Evolutionary conservation across 35 echinoderm and acorn worm species (phyloP).

Genomic region (Patiria miniata): DNA sequence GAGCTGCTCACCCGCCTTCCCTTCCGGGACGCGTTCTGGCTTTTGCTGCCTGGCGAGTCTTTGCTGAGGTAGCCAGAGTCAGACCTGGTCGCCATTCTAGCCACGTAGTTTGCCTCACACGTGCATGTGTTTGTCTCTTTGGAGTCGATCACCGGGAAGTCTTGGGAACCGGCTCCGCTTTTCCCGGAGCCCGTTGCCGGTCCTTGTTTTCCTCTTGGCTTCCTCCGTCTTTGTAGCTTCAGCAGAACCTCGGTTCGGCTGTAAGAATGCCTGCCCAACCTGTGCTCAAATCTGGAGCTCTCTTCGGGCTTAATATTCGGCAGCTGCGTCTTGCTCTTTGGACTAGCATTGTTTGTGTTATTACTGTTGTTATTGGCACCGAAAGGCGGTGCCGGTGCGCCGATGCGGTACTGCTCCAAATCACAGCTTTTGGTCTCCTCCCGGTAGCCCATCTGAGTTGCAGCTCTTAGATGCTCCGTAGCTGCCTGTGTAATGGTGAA

Average conservation of each 20-base stretch:
- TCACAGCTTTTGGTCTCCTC: conserved; percentile 10
- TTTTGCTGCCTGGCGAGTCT: background rate
- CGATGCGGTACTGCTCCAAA: background rate
- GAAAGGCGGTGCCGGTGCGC: background rate
- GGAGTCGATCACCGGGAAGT: background rate
- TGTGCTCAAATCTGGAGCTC: conserved; percentile 8
- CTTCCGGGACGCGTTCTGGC: background rate
- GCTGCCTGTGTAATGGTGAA: background rate
- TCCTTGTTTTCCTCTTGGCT: background rate
- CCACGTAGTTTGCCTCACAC: background rate
- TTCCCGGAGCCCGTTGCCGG: background rate
- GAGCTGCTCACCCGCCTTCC: background rate
- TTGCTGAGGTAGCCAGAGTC: background rate
- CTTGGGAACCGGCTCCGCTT: background rate
- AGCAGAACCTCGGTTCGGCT: background rate
- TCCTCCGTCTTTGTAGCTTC: background rate
- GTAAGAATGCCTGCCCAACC: background rate
- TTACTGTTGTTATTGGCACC: background rate
- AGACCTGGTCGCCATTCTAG: background rate
- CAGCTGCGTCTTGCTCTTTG: background rate
- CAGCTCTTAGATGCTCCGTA: background rate
- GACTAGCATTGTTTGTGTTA: background rate
- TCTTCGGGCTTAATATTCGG: conserved; percentile 4
- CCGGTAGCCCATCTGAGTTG: background rate
- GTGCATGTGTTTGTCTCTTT: background rate